phyloP scores from a whole-genome alignment of 2,113 vertebrate genomes.

The Elgaria multicarinata region DNA sequence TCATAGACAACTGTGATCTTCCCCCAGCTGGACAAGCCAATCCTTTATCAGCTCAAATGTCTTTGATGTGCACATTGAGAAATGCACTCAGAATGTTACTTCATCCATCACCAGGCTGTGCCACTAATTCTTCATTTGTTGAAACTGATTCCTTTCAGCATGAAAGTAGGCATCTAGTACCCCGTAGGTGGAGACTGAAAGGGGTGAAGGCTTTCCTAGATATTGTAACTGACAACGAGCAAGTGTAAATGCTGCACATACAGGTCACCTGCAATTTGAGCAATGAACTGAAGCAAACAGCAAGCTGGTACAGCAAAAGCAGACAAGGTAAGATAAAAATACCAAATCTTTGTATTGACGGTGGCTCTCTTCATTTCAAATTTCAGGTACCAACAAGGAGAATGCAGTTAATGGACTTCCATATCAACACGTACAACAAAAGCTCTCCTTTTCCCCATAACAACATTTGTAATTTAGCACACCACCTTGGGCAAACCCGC shows the following conservation, averaged over 20 bases:
- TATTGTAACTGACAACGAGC: not conserved
- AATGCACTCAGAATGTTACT: not conserved
- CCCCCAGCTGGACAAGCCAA: not conserved
- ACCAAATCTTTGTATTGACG: not conserved
- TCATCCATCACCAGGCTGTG: not conserved
- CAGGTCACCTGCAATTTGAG: not conserved
- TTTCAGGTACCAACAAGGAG: not conserved
- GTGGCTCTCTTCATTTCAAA: not conserved
- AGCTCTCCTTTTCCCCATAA: not conserved
- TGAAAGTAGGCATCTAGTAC: not conserved
- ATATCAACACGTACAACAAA: not conserved
- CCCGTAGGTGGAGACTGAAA: not conserved
- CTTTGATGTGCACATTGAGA: not conserved
- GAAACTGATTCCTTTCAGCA: not conserved
- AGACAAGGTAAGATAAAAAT: not conserved
- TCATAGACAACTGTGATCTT: not conserved
- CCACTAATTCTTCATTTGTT: slow-evolving; percentile 6
- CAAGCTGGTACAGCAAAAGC: not conserved
- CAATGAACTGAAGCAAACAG: not conserved
- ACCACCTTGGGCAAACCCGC: not conserved
- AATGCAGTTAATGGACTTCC: not conserved
- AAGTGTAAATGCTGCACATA: not conserved
- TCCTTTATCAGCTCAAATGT: not conserved
- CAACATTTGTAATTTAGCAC: not conserved
- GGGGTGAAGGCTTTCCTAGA: not conserved